Evolutionary conservation across 2,888 invertebrate genomes (phyloP).

Genomic region (Trachelus tabidus): DNA sequence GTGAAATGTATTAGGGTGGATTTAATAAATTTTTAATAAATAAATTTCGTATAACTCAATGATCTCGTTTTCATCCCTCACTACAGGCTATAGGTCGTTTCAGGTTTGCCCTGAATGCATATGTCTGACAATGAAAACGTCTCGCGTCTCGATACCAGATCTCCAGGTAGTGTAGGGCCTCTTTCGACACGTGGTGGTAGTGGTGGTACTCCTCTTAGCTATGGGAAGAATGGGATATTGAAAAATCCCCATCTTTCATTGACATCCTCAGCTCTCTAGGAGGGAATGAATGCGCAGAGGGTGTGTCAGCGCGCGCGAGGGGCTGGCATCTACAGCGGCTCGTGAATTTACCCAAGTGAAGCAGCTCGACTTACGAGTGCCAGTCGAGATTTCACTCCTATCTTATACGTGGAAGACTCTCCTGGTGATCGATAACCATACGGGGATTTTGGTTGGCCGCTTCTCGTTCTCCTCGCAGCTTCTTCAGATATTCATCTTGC

Average conservation of each 20-base stretch:
- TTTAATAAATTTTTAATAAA: not conserved
- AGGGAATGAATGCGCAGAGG: not conserved
- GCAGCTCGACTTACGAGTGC: conserved; percentile 39
- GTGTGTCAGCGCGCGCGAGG: not conserved
- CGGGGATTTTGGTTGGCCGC: not conserved
- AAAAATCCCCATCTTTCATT: conserved; percentile 49
- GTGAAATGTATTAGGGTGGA: not conserved
- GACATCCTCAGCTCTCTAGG: conserved; percentile 29
- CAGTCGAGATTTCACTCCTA: conserved; percentile 34
- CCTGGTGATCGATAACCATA: not conserved
- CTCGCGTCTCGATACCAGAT: conserved; percentile 4
- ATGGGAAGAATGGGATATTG: conserved; percentile 50
- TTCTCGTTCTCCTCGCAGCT: not conserved
- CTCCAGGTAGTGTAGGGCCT: not conserved
- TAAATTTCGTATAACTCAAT: not conserved
- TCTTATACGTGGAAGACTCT: not conserved
- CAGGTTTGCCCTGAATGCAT: too few relatives aligned
- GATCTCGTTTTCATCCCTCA: not conserved
- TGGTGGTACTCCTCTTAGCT: conserved; percentile 13
- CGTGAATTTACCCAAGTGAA: conserved; percentile 11
- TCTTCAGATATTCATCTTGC: not conserved
- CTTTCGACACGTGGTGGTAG: not conserved
- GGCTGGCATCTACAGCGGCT: not conserved
- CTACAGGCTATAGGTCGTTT: not conserved
- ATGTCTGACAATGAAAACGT: conserved; percentile 7